Evolutionary conservation across 2,797 vertebrate genomes (phyloP), one percentile per base, ranked within the genome.

Genomic region (Tarsius wallacei): DNA sequence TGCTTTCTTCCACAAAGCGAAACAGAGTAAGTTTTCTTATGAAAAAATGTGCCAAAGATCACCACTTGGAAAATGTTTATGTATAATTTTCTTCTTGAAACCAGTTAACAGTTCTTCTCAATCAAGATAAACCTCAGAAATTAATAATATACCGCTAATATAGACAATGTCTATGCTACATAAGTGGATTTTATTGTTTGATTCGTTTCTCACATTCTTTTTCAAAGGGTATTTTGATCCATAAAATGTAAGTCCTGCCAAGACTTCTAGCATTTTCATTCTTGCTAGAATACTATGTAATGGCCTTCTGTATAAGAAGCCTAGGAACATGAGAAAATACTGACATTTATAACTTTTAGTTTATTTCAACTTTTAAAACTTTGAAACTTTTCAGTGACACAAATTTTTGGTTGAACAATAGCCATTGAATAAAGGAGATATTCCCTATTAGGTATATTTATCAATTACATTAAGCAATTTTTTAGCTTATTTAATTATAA

Each of bases 101-200:
- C 31, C 63, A 36, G 33, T 81, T 85, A 74, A 90, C 24, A 49
- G 59, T 49, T 7, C 59, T 90, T 93, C 71, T 93, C 33, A 63
- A 86, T 89, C 55, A 93, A 93, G 24, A n/a, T 55, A 86, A 90
- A 84, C 16, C 26, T 94, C 74, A 90, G 16, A 90, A 96, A 80
- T 88, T 33, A 93, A 81, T 84, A 47, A 49, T 83, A 71, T 33
- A 68, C 83, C 19, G n/a, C 55, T 78, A 66, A 73, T 28, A 78
- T 42, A 71, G 47, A 90, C 47, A 81, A 14, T 85, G 76, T 53
- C 16, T 70, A 5, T 80, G 12, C 63, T 74, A 68, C 6, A 13
- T 66, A 88, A 78, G 15, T 86, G 14, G 19, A 74, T 63, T 9
- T 76, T 90, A 73, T 70, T 9, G 74, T 71, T 80, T 59, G 28